Evolutionary conservation across 1,140 invertebrate species (phyloP), one percentile per base, ranked within the genome.

Genomic region (Rhopalosiphum padi): DNA sequence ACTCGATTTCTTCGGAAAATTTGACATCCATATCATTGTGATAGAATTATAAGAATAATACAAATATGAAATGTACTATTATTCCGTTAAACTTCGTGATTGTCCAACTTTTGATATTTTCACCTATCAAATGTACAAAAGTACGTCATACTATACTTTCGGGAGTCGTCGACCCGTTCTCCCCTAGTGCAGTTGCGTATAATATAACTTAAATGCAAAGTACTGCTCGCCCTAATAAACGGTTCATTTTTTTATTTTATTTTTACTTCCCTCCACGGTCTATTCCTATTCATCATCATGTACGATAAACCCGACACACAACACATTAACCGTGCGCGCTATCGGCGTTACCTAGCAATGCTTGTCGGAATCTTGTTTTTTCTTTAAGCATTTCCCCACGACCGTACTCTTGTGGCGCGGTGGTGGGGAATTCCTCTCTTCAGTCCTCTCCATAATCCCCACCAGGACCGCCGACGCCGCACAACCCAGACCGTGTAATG

Each of bases 321-420:
- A 92, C 77, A 85, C 82, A 93, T 93, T 93, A 85, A 83, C 91
- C 91, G 91, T 35, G 82, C 43, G 90, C 77, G 48, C 91, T 51
- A 93, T 82, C 91, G 77, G 46, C 82, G 91, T 93, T 93, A 93
- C 91, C 82, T 93, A 93, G 91, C 91, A 93, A 93, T 93, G 91
- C 77, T 90, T 86, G 91, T 93, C 55, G 91, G 91, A 93, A 93
- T 93, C 91, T 93, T 93, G 91, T 93, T 93, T 93, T 93, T 93
- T 93, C 91, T 93, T 93, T 93, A 93, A 93, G 91, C 68, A 51
- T 93, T 93, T 53, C 91, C 82, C 91, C 82, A 83, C 77, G 2
- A 53, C 77, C 46, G 77, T 83, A 18, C 68, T 77, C 60, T 77
- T 77, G 30, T 30, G 23, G 22, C 60, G n/a, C n/a, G 21, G 35